Evolutionary conservation across 2,797 vertebrate species (phyloP), one percentile per base, ranked within the genome.

Genomic region (Cyclura pinguis): DNA sequence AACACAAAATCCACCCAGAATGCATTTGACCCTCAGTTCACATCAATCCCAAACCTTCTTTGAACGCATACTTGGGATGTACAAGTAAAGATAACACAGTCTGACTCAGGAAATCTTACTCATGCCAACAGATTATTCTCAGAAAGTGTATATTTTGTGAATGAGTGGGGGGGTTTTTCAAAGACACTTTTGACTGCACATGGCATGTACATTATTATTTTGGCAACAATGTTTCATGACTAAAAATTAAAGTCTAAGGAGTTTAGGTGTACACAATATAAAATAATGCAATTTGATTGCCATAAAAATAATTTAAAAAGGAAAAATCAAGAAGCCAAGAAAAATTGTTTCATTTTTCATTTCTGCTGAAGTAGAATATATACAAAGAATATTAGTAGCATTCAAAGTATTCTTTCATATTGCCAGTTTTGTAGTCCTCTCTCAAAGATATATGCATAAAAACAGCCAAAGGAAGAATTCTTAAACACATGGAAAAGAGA

Each of bases 311-410:
- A 16, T 82, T 74, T 88, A 73, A 73, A 74, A 47, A 59, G 10
- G 35, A 74, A 57, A 88, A 83, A 59, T 24, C 69, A 88, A 59
- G 20, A 42, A 42, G 42, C 29, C 20, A 52, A 88, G 67, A 42
- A 32, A 35, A n/a, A 64, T 42, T 64, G 55, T 47, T 87, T 86
- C 38, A 80, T 24, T 88, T 62, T 47, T 80, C 13, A 69, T 88
- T 88, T 50, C 27, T 88, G 35, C 64, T 55, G 18, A 55, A 38
- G 47, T 1, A 55, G 76, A 82, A 59, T 29, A 57, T 38, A 85
- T 32, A 35, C n/a, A 83, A 88, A 47, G 52, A 83, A 82, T 73
- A 35, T n/a, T 62, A 12, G 57, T 20, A 38, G 13, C 5, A 38
- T 12, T 87, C 6, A 88, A 88, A 38, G 8, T 81, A 32, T 67